Percentiles rank a stretch among this genome's conserved stretches.
These are phyloP conservation scores for Sandelia bainsii DNA, from an alignment of 2,797 vertebrate species.

Conservation along the genomic window DNA sequence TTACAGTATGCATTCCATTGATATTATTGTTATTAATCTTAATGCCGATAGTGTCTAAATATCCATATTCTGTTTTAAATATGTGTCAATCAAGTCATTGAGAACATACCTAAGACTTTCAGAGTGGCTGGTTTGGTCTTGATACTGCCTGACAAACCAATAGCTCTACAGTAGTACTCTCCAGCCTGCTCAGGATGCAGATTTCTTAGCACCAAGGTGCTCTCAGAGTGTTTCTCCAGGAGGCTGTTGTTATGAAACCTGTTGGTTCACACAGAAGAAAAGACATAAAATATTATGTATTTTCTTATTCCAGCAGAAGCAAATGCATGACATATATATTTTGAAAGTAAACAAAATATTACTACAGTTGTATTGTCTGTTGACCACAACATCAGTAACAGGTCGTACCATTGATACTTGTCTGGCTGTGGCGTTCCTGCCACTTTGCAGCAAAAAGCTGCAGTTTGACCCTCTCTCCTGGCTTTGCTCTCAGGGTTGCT, in stretches of 20 bases:
- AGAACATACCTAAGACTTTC: slow-evolving; percentile 88
- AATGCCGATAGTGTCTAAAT: too few species aligned
- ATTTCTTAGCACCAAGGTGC: slow-evolving; percentile 90
- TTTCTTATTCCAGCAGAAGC: background rate
- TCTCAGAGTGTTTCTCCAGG: slow-evolving; percentile 88
- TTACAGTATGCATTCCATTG: background rate
- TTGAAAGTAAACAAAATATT: background rate
- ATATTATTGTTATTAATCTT: too few species aligned
- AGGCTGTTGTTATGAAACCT: slow-evolving; percentile 95
- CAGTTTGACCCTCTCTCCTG: slow-evolving; percentile 89
- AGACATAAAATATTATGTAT: background rate
- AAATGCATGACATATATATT: background rate
- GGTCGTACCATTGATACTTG: slow-evolving; percentile 91
- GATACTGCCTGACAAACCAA: slow-evolving; percentile 87
- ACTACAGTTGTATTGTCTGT: background rate
- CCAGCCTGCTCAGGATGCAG: slow-evolving; percentile 87
- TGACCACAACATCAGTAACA: background rate
- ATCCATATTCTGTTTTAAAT: background rate
- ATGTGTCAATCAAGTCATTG: background rate
- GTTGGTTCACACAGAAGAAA: slow-evolving; percentile 36
- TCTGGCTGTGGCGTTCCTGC: slow-evolving; percentile 87
- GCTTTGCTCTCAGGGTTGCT: slow-evolving; percentile 90
- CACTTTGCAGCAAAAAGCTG: slow-evolving; percentile 93
- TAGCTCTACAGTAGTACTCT: slow-evolving; percentile 94
- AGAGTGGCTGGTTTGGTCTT: slow-evolving; percentile 91